Conservation (phyloP, 2,113 vertebrate genomes). For the Tiliqua scincoides region DNA sequence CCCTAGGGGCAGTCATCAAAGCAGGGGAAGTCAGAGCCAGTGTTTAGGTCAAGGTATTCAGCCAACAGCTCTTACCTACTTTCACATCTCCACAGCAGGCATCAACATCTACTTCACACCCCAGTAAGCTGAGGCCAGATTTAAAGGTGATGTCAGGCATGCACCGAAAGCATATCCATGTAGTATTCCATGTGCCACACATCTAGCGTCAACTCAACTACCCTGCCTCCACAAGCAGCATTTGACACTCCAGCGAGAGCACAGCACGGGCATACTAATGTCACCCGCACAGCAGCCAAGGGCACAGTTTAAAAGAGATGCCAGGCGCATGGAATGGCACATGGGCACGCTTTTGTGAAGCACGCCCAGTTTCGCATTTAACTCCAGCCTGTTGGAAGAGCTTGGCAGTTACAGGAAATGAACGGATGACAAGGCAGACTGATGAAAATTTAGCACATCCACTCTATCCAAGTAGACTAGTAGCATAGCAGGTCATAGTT, state of each 20-base stretch:
- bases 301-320: background rate
- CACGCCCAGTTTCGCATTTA: background rate
- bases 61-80: background rate
- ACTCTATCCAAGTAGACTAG: no score
- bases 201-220: background rate
- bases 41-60: background rate
- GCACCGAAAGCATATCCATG: no score
- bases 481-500: no score
- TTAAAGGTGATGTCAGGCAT: fast-evolving
- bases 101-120: background rate
- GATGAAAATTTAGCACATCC: no score
- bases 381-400: background rate
- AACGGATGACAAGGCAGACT: no score
- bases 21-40: background rate
- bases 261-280: background rate
- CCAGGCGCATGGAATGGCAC: background rate
- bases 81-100: background rate
- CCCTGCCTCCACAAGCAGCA: background rate
- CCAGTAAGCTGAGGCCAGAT: background rate
- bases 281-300: background rate
- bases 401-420: no score
- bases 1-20: background rate
- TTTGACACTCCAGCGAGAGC: background rate
- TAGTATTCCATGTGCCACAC: background rate
- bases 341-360: background rate